Conservation (phyloP, 1,140 invertebrate genomes). For the Drosophila orosa region DNA sequence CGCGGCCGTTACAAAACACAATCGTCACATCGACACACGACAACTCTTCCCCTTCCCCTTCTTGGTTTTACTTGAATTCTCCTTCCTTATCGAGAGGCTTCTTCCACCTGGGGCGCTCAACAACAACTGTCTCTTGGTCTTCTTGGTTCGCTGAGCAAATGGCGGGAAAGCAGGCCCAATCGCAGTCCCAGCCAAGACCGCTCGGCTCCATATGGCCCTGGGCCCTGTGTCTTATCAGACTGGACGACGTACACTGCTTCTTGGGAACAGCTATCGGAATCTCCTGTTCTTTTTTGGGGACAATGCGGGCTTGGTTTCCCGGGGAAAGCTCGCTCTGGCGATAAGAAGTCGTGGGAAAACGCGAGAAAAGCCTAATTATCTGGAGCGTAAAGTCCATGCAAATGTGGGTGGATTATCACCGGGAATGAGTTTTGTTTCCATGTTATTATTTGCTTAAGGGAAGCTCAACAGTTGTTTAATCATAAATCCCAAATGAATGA, state of each 20-base stretch:
- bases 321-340: slow-evolving; percentile 19
- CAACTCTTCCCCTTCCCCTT: slow-evolving; percentile 4
- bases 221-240: slow-evolving; percentile 19
- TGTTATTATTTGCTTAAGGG: background rate
- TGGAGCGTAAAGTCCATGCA: background rate
- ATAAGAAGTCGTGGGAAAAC: slow-evolving; percentile 44
- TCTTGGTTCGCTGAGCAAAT: slow-evolving; percentile 72
- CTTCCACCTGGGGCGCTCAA: slow-evolving; percentile 33
- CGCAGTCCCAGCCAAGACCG: slow-evolving; percentile 21
- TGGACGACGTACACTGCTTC: background rate
- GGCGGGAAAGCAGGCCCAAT: slow-evolving; percentile 62
- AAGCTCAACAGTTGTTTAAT: background rate
- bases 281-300: slow-evolving; percentile 10
- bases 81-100: slow-evolving; percentile 52
- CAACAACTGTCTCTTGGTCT: slow-evolving; percentile 62
- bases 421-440: background rate
- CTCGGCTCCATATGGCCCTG: slow-evolving; percentile 26
- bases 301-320: slow-evolving; percentile 31
- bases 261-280: slow-evolving; percentile 31
- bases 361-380: slow-evolving; percentile 12
- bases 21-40: slow-evolving; percentile 35
- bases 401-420: slow-evolving; percentile 24
- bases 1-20: slow-evolving; percentile 49
- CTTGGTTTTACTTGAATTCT: background rate
- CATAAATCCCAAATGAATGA: too few species aligned